phyloP scores from a whole-genome alignment of 2,888 invertebrate species.

The Labia minor region DNA sequence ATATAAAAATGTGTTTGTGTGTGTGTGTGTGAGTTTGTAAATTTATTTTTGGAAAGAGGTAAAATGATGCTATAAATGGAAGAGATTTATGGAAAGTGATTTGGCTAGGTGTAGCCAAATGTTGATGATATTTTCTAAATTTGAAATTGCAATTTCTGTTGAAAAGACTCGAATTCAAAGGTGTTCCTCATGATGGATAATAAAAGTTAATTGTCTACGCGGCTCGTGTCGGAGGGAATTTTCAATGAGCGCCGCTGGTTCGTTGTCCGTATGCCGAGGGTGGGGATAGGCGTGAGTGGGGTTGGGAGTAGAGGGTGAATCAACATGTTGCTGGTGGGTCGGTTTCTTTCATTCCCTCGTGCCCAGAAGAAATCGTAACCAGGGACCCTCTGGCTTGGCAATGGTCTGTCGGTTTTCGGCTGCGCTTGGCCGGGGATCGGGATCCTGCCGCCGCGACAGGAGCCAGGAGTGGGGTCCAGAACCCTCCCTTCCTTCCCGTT shows the following conservation, averaged over 20 bases:
- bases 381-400: neutral
- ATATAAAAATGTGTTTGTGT: too few relatives aligned
- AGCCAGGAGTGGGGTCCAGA: constrained; percentile 9
- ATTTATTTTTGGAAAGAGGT: too few relatives aligned
- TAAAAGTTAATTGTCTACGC: constrained; percentile 13
- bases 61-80: too few relatives aligned
- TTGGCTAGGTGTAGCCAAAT: too few relatives aligned
- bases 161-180: too few relatives aligned
- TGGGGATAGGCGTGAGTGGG: too few relatives aligned
- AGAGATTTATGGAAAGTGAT: too few relatives aligned
- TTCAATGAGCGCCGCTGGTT: neutral
- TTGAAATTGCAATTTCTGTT: neutral
- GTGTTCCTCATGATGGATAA: neutral
- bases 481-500: constrained; percentile 4
- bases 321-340: constrained; percentile 3
- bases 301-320: neutral
- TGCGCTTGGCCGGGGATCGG: constrained; percentile 13
- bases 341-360: neutral
- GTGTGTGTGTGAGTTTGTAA: too few relatives aligned
- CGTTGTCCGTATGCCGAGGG: neutral
- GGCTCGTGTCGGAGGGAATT: neutral
- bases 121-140: neutral
- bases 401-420: neutral
- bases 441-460: constrained; percentile 2
- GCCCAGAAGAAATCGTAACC: neutral